Evolutionary conservation across 2,888 invertebrate genomes (phyloP).

Genomic region (Diachrysia chrysitis): DNA sequence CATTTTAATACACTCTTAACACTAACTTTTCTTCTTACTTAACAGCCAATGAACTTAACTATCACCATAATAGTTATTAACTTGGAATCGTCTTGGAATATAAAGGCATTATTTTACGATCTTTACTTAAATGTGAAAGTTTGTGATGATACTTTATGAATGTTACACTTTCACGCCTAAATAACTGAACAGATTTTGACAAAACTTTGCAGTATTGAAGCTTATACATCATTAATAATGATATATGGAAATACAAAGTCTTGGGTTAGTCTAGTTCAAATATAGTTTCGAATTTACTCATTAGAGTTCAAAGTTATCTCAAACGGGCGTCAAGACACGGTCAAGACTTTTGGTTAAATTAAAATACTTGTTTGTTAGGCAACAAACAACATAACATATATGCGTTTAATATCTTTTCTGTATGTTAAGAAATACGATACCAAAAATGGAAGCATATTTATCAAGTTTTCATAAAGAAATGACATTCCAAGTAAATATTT

Average conservation of each 20-base stretch:
- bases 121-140: neutral
- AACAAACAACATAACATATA: too few relatives aligned
- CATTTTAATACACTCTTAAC: slow-evolving; percentile 22
- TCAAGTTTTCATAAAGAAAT: neutral
- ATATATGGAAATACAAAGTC: too few relatives aligned
- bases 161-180: neutral
- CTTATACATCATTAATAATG: too few relatives aligned
- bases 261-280: too few relatives aligned
- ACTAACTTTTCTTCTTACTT: slow-evolving; percentile 14
- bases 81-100: slow-evolving; percentile 9
- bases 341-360: too few relatives aligned
- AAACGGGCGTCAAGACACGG: too few relatives aligned
- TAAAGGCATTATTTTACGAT: neutral
- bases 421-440: neutral
- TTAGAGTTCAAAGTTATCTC: too few relatives aligned
- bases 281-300: too few relatives aligned
- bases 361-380: too few relatives aligned
- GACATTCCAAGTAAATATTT: slow-evolving; percentile 5
- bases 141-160: neutral
- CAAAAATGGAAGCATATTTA: neutral
- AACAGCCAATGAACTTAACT: slow-evolving; percentile 19
- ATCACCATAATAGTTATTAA: slow-evolving; percentile 7
- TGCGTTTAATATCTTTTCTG: too few relatives aligned
- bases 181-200: too few relatives aligned
- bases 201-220: too few relatives aligned